Evolutionary conservation across 2,113 vertebrate species (phyloP).

Genomic region (Nibea coibor): DNA sequence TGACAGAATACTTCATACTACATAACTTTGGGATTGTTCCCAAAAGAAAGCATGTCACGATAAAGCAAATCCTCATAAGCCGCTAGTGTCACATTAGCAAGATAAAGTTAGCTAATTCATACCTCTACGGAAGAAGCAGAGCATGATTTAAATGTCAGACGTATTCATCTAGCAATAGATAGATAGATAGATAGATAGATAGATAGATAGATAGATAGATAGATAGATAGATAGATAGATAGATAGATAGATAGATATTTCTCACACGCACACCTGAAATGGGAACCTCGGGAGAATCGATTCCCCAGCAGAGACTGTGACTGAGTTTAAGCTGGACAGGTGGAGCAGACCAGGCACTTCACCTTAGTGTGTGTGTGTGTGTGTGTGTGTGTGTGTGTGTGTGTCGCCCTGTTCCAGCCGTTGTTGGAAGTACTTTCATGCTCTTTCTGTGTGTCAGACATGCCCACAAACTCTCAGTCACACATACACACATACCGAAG

Average conservation of each 20-base stretch:
- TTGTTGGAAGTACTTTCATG: slow-evolving; percentile 62
- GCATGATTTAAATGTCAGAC: too few relatives aligned
- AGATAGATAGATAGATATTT: background rate
- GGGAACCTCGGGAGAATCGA: slow-evolving; percentile 56
- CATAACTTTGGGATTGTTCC: too few relatives aligned
- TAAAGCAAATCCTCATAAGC: too few relatives aligned
- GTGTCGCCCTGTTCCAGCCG: background rate
- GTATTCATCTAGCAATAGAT: background rate
- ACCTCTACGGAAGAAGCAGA: too few relatives aligned
- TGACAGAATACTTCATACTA: too few relatives aligned
- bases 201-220: background rate
- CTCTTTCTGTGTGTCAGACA: slow-evolving; percentile 26
- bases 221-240: background rate
- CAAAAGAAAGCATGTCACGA: too few relatives aligned
- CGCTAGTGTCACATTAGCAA: too few relatives aligned
- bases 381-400: slow-evolving; percentile 14
- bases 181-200: background rate
- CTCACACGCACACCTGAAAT: slow-evolving; percentile 23
- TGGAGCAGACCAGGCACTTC: slow-evolving; percentile 24
- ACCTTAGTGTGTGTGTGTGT: background rate
- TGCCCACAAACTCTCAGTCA: slow-evolving; percentile 2
- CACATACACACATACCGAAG: background rate
- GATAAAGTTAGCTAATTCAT: too few relatives aligned
- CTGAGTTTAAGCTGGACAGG: slow-evolving; percentile 53
- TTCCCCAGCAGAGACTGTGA: slow-evolving; percentile 65